Conservation (phyloP, 1,140 invertebrate genomes). For the Nymphalis io region DNA sequence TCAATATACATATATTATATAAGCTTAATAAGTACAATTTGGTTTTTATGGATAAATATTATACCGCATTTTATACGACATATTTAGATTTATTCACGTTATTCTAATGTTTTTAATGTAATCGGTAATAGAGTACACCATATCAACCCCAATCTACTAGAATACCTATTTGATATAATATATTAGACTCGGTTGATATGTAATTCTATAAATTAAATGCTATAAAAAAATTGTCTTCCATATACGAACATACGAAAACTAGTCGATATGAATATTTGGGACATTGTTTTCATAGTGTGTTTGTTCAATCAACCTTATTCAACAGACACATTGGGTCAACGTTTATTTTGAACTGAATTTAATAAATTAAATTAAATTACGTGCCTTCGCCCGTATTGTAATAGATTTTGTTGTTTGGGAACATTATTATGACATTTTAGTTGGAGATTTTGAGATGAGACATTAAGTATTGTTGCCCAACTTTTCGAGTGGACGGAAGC, state of each 20-base stretch:
- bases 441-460: background rate
- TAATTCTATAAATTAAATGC: background rate
- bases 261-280: background rate
- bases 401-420: conserved; percentile 13
- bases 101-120: too few relatives aligned
- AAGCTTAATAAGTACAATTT: too few relatives aligned
- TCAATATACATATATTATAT: too few relatives aligned
- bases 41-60: too few relatives aligned
- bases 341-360: conserved; percentile 27
- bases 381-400: conserved; percentile 21
- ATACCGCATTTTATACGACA: too few relatives aligned
- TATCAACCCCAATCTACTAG: background rate
- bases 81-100: too few relatives aligned
- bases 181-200: background rate
- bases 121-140: too few relatives aligned
- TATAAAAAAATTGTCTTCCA: background rate
- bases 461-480: background rate
- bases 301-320: conserved; percentile 13
- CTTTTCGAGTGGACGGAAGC: too few relatives aligned
- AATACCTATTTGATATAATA: background rate
- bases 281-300: conserved; percentile 12
- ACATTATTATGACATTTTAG: conserved; percentile 5
- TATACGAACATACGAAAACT: background rate
- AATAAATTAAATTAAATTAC: conserved; percentile 28
- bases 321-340: conserved; percentile 10